Base-by-base conservation (phyloP, 2,888 invertebrate genomes). In the Xestia sexstrigata region DNA sequence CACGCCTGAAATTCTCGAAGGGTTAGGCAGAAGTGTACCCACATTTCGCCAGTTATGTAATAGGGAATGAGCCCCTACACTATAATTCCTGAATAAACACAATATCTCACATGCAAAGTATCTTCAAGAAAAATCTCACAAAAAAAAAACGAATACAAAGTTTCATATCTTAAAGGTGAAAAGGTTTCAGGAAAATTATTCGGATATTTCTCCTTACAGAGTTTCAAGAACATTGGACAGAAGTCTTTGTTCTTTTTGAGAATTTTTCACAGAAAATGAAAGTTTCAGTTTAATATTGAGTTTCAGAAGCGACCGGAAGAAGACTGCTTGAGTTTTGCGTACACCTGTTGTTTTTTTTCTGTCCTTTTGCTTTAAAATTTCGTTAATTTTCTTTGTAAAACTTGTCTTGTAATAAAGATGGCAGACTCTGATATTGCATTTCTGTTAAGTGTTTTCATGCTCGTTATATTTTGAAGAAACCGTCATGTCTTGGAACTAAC, bases 231-330 rank as follows among this genome's bases (percentile, higher is more conserved):
- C 78, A 80, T 89, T 87, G 88, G 89, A 90, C 92, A 91, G 84
- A 87, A 90, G 90, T 89, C 93, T 95, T 94, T 94, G 94, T 95
- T 92, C 93, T 91, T 92, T 90, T 78, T 35, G 63, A 89, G 89
- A 90, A 93, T 93, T 93, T 93, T 94, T 94, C 93, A 66, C 79
- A 62, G 85, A 73, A 92, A 90, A 89, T 90, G 70, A 52, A 82
- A 89, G 89, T 89, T 89, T 77, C 82, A 89, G 83, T 92, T 93
- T 91, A 91, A 93, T 92, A 93, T 91, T 90, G 89, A 93, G 90
- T 92, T 92, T 90, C 74, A 78, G 83, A 76, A 74, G 77, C 72
- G 70, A 84, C 86, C 83, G 86, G 86, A 89, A 87, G 83, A 49
- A 71, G 76, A 66, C 62, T 47, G 75, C 52, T 68, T 67, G 73